Percentiles rank a stretch among this genome's conserved stretches.
These are phyloP conservation scores for Takifugu bimaculatus DNA, from an alignment of 2,113 vertebrate genomes.

Conservation along the genomic window DNA sequence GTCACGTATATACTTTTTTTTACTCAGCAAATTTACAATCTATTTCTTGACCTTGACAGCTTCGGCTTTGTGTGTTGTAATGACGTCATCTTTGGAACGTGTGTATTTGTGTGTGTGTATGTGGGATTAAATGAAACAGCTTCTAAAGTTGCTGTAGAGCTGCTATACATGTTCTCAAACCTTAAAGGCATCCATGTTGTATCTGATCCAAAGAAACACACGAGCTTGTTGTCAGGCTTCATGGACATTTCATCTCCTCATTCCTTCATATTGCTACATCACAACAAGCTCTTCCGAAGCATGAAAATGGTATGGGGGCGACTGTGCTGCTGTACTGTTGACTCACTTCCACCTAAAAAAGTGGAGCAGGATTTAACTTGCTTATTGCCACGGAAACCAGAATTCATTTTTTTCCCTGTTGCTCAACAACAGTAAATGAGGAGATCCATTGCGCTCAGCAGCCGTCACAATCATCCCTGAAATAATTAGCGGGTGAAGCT, in stretches of 20 bases:
- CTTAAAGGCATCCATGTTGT: too few species aligned
- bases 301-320: constrained; percentile 55
- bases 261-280: constrained; percentile 26
- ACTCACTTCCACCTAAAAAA: constrained; percentile 70
- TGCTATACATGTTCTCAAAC: too few species aligned
- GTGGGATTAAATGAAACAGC: too few species aligned
- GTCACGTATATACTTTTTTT: too few species aligned
- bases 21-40: too few species aligned
- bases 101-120: too few species aligned
- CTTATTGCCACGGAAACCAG: constrained; percentile 70
- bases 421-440: constrained; percentile 46
- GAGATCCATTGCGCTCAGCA: constrained; percentile 17
- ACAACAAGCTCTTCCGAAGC: constrained; percentile 45
- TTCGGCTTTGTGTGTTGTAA: too few species aligned
- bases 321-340: constrained; percentile 62
- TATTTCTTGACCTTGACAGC: too few species aligned
- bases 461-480: background rate
- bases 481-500: background rate
- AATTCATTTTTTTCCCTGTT: constrained; percentile 39
- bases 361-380: constrained; percentile 62
- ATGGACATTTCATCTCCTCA: background rate
- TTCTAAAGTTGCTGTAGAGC: too few species aligned
- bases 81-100: too few species aligned
- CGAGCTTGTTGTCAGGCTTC: too few species aligned
- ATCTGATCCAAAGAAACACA: too few species aligned